phyloP scores from a whole-genome alignment of 2,113 vertebrate genomes.

The Hypanus sabinus region DNA sequence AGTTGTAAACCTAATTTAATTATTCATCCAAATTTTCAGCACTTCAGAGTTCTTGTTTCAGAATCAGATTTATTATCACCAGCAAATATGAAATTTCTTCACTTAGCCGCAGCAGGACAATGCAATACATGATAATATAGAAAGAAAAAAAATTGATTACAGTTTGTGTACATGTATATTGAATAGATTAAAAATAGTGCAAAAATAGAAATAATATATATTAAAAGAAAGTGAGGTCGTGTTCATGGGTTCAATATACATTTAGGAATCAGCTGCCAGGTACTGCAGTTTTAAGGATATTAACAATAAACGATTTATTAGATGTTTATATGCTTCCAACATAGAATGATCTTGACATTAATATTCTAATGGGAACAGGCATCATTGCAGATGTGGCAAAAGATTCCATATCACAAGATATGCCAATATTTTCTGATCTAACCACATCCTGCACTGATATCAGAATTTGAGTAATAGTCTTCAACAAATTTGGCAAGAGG shows the following conservation, averaged over 20 bases:
- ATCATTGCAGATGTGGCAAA: not conserved
- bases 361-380: not conserved
- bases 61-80: not conserved
- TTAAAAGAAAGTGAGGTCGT: no score
- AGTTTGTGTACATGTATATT: no score
- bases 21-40: not conserved
- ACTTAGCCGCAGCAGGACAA: no score
- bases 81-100: no score
- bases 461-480: no score
- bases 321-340: not conserved
- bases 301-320: not conserved
- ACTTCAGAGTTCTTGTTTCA: not conserved
- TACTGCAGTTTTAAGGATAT: not conserved
- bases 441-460: not conserved
- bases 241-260: no score
- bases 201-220: no score
- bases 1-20: not conserved
- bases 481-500: not conserved
- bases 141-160: no score
- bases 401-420: not conserved
- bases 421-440: not conserved
- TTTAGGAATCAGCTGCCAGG: not conserved
- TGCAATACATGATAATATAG: no score
- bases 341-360: not conserved
- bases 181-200: no score